Conservation (phyloP, 2,113 vertebrate genomes). For the Probosciger aterrimus region DNA sequence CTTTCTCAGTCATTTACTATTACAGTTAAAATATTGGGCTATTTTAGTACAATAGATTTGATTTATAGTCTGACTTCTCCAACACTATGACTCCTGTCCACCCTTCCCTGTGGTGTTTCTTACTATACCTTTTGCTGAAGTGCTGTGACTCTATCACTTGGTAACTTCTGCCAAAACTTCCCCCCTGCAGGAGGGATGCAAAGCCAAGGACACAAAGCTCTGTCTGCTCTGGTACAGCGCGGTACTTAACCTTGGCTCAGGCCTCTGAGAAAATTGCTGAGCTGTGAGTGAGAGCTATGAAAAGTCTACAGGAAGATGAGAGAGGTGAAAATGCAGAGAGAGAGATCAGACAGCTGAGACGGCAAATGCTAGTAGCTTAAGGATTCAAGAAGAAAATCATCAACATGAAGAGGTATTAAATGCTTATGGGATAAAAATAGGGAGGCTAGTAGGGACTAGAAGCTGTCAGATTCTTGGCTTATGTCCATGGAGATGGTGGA, state of each 20-base stretch:
- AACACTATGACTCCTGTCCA: background rate
- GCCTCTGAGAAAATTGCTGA: background rate
- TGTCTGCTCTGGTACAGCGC: background rate
- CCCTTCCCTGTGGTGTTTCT: background rate
- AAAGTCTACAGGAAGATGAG: background rate
- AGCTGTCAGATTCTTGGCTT: background rate
- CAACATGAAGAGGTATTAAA: background rate
- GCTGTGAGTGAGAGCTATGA: background rate
- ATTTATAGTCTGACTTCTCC: background rate
- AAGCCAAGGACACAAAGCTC: background rate
- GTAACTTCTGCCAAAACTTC: background rate
- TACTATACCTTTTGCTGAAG: background rate
- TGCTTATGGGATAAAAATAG: rapidly evolving
- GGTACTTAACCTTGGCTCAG: background rate
- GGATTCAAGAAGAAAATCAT: background rate
- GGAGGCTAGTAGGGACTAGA: background rate
- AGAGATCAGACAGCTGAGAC: background rate
- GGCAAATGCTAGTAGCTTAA: background rate
- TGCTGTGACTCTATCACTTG: background rate
- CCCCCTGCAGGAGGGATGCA: background rate
- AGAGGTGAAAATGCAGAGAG: background rate
- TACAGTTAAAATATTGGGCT: background rate
- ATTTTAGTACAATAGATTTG: background rate
- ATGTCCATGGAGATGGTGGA: background rate
- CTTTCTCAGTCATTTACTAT: background rate